phyloP scores from a whole-genome alignment of 2,797 vertebrate genomes.

The Pogoniulus pusillus region DNA sequence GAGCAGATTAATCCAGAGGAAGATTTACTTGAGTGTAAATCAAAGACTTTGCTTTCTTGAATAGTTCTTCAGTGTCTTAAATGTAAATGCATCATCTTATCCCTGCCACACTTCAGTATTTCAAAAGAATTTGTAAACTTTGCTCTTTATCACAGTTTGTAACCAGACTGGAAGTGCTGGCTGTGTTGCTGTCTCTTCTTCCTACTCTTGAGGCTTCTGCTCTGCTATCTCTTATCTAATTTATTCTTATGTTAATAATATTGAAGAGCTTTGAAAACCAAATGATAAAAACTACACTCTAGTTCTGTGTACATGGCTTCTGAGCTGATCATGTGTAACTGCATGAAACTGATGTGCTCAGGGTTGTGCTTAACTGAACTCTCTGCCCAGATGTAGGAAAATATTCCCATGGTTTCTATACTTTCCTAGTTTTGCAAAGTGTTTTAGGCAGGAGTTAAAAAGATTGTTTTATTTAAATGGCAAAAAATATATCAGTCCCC shows the following conservation, averaged over 20 bases:
- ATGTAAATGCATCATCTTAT: slow-evolving; percentile 34
- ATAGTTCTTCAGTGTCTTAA: slow-evolving; percentile 8
- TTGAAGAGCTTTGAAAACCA: neutral
- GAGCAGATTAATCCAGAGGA: slow-evolving; percentile 44
- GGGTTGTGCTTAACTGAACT: neutral
- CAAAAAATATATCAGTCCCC: neutral
- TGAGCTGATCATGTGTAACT: neutral
- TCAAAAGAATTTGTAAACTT: slow-evolving; percentile 13
- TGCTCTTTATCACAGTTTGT: neutral
- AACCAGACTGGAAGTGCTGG: neutral
- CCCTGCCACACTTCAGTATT: neutral
- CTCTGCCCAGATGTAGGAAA: neutral
- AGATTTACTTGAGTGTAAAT: slow-evolving; percentile 66
- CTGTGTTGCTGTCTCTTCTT: neutral
- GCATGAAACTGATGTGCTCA: neutral
- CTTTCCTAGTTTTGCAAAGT: neutral
- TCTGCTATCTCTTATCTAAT: neutral
- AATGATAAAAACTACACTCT: neutral
- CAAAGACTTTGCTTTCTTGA: slow-evolving; percentile 55
- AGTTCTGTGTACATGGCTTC: neutral
- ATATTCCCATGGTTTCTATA: neutral
- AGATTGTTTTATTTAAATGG: neutral
- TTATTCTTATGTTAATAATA: neutral
- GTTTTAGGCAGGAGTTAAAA: neutral
- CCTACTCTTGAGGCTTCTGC: neutral